A percentile compares a stretch with the other conserved stretches of the same genome.
These are phyloP conservation scores for Scopus umbretta DNA, from an alignment of 2,113 vertebrate species.

Conservation along the genomic window DNA sequence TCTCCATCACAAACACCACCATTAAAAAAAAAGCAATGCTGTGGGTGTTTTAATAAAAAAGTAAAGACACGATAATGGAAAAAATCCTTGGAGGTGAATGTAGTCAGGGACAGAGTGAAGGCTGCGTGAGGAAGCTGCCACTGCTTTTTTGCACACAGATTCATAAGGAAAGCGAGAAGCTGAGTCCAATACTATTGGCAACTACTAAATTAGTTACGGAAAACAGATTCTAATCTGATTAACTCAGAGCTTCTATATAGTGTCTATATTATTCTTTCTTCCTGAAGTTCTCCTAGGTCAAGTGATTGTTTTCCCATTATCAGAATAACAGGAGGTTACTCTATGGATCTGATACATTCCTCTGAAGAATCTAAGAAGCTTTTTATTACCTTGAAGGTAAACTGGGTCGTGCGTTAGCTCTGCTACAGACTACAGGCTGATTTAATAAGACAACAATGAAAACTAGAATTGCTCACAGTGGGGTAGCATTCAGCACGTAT, in stretches of 20 bases:
- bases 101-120: not conserved
- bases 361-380: not conserved
- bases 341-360: not conserved
- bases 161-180: not conserved
- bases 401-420: not conserved
- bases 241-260: not conserved
- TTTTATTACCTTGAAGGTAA: not conserved
- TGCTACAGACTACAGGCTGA: not conserved
- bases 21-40: not conserved
- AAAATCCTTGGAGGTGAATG: not conserved
- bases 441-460: constrained; percentile 26
- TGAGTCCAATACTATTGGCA: not conserved
- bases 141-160: not conserved
- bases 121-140: not conserved
- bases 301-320: not conserved
- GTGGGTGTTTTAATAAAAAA: not conserved
- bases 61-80: not conserved
- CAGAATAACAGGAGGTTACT: not conserved
- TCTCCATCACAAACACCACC: not conserved
- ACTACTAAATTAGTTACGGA: not conserved
- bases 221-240: not conserved
- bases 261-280: not conserved
- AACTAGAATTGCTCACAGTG: constrained; percentile 32
- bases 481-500: not conserved
- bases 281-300: not conserved